Evolutionary conservation across 2,888 invertebrate species (phyloP), one percentile per base, ranked within the genome.

Genomic region (Aphrophora alni): DNA sequence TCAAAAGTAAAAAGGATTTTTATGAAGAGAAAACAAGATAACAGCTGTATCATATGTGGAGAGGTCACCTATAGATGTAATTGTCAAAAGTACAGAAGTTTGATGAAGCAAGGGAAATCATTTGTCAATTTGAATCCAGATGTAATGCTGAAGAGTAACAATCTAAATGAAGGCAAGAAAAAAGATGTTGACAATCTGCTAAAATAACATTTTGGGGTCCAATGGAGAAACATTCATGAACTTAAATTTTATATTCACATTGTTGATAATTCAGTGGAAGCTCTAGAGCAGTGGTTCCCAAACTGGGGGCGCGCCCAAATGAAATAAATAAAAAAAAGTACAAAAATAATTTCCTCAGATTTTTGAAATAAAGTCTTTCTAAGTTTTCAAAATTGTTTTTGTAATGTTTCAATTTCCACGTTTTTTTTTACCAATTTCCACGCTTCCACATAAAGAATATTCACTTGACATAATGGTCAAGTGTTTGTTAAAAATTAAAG

Each of bases 1-100:
- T 76, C 76, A 51, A 76, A 76, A 76, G 26, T 77, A 77, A 77
- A 77, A 77, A 77, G 77, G 69, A 68, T 77, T 27, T 77, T 68
- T 77, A 77, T 77, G 26, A 77, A 77, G n/a, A 77, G 59, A 77
- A 77, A 26, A 69, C 69, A 8, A 69, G 69, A 14, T 69, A 69
- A 69, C 69, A 69, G 69, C 51, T 77, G 77, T 68, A 77, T 27
- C 59, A 69, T 68, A 59, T 5, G 26, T 68, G 77, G 59, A 77
- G 77, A 77, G 26, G 27, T 77, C 28, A 68, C 51, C n/a, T 69
- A 27, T 28, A 69, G n/a, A 12, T 38, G 38, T 75, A 14, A 75
- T 69, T 70, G 24, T 69, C n/a, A 28, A 69, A 28, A 27, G 7
- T 77, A 77, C 77, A 77, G 51, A 77, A 77, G 77, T 70, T 70